These are phyloP conservation scores for Eleginops maclovinus DNA, from an alignment of 2,113 vertebrate species.

Conservation along the genomic window DNA sequence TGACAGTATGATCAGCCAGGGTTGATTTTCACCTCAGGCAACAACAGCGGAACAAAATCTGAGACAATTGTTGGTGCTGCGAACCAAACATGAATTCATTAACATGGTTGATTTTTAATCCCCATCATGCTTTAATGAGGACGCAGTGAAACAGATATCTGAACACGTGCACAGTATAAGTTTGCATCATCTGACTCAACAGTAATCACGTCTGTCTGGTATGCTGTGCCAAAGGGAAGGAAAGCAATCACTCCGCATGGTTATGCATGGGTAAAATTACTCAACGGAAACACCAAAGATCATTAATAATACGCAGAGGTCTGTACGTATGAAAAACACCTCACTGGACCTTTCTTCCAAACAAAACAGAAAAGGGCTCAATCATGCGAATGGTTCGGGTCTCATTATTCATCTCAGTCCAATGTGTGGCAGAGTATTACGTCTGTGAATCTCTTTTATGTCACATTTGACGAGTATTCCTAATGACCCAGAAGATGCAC, in stretches of 20 bases:
- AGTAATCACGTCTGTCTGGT: slow-evolving; percentile 57
- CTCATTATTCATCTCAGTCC: slow-evolving; percentile 30
- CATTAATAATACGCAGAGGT: slow-evolving; percentile 62
- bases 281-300: slow-evolving; percentile 48
- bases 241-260: slow-evolving; percentile 48
- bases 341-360: slow-evolving; percentile 46
- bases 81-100: slow-evolving; percentile 39
- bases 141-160: slow-evolving; percentile 45
- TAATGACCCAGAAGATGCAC: slow-evolving; percentile 14
- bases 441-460: slow-evolving; percentile 40
- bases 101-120: slow-evolving; percentile 38
- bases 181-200: slow-evolving; percentile 44
- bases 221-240: slow-evolving; percentile 51
- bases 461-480: slow-evolving; percentile 12
- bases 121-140: slow-evolving; percentile 41
- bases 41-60: slow-evolving; percentile 28
- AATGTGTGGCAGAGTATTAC: slow-evolving; percentile 34
- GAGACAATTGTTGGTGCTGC: slow-evolving; percentile 38
- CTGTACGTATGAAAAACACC: slow-evolving; percentile 40
- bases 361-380: slow-evolving; percentile 44
- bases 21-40: slow-evolving; percentile 6
- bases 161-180: slow-evolving; percentile 44
- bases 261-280: slow-evolving; percentile 59
- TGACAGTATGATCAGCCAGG: slow-evolving; percentile 22
- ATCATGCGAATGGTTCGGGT: slow-evolving; percentile 29